A percentile compares a stretch with the other conserved stretches of the same genome.
These are phyloP conservation scores for Andrena bicolor DNA, from an alignment of 2,888 invertebrate species.

Conservation along the genomic window DNA sequence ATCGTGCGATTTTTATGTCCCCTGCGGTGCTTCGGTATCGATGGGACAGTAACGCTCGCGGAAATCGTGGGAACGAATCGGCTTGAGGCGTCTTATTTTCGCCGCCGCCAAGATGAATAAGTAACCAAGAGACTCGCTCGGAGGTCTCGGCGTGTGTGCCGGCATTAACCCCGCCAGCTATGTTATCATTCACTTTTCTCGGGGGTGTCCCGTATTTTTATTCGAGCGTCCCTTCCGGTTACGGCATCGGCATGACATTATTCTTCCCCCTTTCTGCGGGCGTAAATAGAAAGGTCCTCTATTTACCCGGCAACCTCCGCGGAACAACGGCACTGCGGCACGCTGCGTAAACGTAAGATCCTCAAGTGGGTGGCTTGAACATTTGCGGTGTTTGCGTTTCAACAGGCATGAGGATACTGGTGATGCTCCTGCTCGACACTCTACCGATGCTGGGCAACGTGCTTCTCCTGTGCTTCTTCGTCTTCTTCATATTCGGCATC, in stretches of 20 bases:
- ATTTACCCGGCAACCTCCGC: constrained; percentile 11
- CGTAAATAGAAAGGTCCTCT: constrained; percentile 33
- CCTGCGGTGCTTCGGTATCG: not conserved
- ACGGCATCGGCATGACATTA: constrained; percentile 14
- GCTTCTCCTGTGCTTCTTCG: constrained; percentile 99
- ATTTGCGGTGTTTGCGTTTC: not conserved
- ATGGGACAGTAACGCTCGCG: not conserved
- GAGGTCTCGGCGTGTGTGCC: not conserved
- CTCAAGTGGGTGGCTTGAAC: not conserved
- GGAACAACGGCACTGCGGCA: constrained; percentile 12
- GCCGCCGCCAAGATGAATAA: constrained; percentile 29
- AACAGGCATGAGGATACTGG: constrained; percentile 98
- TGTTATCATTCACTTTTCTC: constrained; percentile 2
- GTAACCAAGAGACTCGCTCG: constrained; percentile 29
- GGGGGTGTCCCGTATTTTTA: constrained; percentile 27
- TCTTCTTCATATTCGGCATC: constrained; percentile 99
- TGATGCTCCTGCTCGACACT: constrained; percentile 99
- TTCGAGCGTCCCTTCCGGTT: not conserved
- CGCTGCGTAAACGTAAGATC: not conserved
- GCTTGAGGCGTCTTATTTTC: constrained; percentile 35
- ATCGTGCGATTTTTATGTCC: not conserved
- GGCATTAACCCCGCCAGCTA: not conserved
- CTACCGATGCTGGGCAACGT: constrained; percentile 99
- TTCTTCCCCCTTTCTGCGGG: constrained; percentile 3
- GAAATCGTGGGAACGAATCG: constrained; percentile 23